A percentile compares a stretch with the other conserved stretches of the same genome.
phyloP scores from a whole-genome alignment of 2,797 vertebrate genomes.

The Simalia tracyae region DNA sequence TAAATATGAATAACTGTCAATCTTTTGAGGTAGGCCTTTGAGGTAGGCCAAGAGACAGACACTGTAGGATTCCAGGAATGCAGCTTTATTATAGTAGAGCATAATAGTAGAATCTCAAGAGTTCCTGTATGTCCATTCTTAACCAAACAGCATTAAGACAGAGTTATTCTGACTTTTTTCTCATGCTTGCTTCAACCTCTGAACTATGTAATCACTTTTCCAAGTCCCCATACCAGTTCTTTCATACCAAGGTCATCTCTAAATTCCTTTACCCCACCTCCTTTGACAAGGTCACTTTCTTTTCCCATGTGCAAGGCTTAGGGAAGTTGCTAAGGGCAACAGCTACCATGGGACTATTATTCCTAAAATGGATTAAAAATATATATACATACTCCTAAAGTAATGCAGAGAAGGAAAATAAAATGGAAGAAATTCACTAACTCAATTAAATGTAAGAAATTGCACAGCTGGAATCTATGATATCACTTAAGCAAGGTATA shows the following conservation, averaged over 20 bases:
- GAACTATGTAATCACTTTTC: background rate
- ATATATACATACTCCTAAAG: background rate
- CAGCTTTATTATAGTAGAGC: background rate
- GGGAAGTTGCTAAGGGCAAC: background rate
- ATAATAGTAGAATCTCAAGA: background rate
- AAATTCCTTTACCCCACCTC: background rate
- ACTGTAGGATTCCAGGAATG: background rate
- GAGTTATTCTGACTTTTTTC: background rate
- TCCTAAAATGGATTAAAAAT: background rate
- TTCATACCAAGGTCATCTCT: background rate
- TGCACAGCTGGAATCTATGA: background rate
- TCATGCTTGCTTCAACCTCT: background rate
- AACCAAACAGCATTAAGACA: background rate
- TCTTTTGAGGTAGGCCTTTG: background rate
- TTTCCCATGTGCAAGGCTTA: background rate
- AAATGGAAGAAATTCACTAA: background rate
- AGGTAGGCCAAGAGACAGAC: background rate
- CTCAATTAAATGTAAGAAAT: background rate
- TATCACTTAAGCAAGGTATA: background rate
- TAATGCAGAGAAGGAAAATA: background rate
- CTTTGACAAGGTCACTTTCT: background rate
- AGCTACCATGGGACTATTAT: background rate
- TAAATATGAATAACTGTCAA: conserved; percentile 19
- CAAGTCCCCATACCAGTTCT: background rate
- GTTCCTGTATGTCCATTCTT: background rate